Percentiles rank a stretch among this genome's conserved stretches.
Evolutionary conservation across 1,140 invertebrate genomes (phyloP).

Genomic region (Marisa cornuarietis): DNA sequence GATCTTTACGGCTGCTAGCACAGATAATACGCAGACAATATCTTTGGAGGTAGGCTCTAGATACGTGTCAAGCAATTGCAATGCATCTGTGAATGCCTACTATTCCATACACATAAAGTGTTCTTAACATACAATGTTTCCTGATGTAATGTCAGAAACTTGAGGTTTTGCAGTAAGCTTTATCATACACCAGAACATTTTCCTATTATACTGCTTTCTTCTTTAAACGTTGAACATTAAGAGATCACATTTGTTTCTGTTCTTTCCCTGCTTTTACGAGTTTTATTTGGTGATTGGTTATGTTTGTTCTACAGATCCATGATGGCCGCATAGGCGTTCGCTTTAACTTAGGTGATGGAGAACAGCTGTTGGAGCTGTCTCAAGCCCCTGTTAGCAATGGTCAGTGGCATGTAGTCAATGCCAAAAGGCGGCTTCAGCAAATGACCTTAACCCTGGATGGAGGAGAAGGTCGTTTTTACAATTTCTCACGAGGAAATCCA

Average conservation of each 20-base stretch:
- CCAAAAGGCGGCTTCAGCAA: slow-evolving; percentile 84
- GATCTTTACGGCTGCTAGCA: slow-evolving; percentile 37
- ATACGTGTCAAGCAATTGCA: too few relatives aligned
- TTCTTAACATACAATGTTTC: too few relatives aligned
- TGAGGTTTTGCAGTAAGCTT: too few relatives aligned
- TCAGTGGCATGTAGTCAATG: slow-evolving; percentile 92
- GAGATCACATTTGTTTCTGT: too few relatives aligned
- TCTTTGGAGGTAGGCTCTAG: slow-evolving; percentile 10
- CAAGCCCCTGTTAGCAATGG: slow-evolving; percentile 92
- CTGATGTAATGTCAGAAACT: too few relatives aligned
- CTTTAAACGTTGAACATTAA: too few relatives aligned
- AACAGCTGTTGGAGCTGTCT: slow-evolving; percentile 87
- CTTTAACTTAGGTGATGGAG: slow-evolving; percentile 91
- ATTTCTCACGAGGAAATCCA: slow-evolving; percentile 75
- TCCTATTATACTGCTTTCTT: too few relatives aligned
- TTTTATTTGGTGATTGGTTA: too few relatives aligned
- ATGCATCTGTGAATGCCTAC: too few relatives aligned
- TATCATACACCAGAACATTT: too few relatives aligned
- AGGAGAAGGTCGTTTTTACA: slow-evolving; percentile 92
- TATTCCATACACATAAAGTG: too few relatives aligned
- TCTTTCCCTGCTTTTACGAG: too few relatives aligned
- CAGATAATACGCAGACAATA: slow-evolving; percentile 23
- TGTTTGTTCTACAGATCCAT: slow-evolving; percentile 73
- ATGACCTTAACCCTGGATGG: slow-evolving; percentile 94
- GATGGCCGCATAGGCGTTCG: slow-evolving; percentile 77